Evolutionary conservation across 1,140 invertebrate genomes (phyloP).

Genomic region (Scaptomyza graminum): DNA sequence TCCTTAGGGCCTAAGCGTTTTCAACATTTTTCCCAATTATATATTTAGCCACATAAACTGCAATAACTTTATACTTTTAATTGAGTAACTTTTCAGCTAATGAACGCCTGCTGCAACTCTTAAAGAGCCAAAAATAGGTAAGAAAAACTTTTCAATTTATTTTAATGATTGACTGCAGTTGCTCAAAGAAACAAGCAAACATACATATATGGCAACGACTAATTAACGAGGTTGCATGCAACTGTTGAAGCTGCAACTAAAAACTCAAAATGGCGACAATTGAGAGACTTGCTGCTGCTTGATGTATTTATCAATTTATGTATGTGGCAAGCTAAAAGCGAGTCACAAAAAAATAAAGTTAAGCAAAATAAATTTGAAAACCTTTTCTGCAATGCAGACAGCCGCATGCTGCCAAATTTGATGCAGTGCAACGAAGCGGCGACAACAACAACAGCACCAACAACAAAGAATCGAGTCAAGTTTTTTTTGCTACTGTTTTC

Average conservation of each 20-base stretch:
- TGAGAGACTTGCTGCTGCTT: constrained; percentile 18
- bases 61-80: neutral
- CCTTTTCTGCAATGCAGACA: constrained; percentile 58
- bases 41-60: constrained; percentile 4
- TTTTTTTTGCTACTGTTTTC: constrained; percentile 77
- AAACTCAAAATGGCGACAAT: constrained; percentile 61
- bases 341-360: neutral
- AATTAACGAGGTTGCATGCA: constrained; percentile 61
- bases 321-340: constrained; percentile 16
- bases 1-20: too few species aligned
- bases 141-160: constrained; percentile 41
- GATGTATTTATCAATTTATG: neutral
- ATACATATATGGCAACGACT: constrained; percentile 49
- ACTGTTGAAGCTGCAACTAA: constrained; percentile 8
- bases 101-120: neutral
- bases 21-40: neutral
- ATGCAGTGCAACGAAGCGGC: constrained; percentile 69
- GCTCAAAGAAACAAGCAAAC: constrained; percentile 5
- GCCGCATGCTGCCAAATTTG: constrained; percentile 40
- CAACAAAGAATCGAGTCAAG: constrained; percentile 52
- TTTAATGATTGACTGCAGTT: constrained; percentile 63
- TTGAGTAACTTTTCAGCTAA: constrained; percentile 22
- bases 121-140: constrained; percentile 31
- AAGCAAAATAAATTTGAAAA: constrained; percentile 35
- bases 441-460: constrained; percentile 21